These are phyloP conservation scores for Dipodomys ordii DNA, from an alignment of 2,113 vertebrate genomes.

Conservation along the genomic window DNA sequence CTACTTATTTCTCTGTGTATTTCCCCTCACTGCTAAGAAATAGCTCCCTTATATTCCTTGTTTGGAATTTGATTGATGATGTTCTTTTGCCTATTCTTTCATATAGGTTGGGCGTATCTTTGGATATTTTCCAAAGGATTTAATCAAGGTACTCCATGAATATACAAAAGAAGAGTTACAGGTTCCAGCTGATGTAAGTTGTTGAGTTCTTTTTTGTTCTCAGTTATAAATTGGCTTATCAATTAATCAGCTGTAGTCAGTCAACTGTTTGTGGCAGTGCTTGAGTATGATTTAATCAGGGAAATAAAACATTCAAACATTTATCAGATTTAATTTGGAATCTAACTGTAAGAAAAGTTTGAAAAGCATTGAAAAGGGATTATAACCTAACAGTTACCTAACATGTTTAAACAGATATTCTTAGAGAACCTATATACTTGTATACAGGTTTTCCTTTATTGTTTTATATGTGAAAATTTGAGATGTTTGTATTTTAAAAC, in stretches of 20 bases:
- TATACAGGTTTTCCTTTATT: background rate
- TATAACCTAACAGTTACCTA: background rate
- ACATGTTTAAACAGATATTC: background rate
- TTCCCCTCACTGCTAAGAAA: background rate
- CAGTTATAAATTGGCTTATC: conserved; percentile 2
- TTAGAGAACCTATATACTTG: background rate
- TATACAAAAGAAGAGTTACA: conserved; percentile 93
- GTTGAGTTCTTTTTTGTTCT: conserved; percentile 31
- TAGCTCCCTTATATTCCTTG: background rate
- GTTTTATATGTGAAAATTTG: background rate
- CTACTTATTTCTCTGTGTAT: background rate
- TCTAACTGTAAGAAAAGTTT: background rate
- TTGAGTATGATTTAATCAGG: background rate
- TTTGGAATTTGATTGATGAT: conserved; percentile 18
- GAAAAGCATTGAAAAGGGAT: background rate
- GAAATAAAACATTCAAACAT: background rate
- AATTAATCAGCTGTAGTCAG: background rate
- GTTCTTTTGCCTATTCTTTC: conserved; percentile 64
- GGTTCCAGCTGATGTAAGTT: conserved; percentile 92
- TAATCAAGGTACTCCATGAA: conserved; percentile 92
- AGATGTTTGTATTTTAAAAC: conserved; percentile 35
- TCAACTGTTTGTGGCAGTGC: conserved; percentile 12
- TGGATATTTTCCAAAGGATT: conserved; percentile 97
- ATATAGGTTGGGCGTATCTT: conserved; percentile 93
- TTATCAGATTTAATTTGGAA: conserved; percentile 54